phyloP scores from a whole-genome alignment of 2,113 vertebrate genomes.

The Saccopteryx bilineata region DNA sequence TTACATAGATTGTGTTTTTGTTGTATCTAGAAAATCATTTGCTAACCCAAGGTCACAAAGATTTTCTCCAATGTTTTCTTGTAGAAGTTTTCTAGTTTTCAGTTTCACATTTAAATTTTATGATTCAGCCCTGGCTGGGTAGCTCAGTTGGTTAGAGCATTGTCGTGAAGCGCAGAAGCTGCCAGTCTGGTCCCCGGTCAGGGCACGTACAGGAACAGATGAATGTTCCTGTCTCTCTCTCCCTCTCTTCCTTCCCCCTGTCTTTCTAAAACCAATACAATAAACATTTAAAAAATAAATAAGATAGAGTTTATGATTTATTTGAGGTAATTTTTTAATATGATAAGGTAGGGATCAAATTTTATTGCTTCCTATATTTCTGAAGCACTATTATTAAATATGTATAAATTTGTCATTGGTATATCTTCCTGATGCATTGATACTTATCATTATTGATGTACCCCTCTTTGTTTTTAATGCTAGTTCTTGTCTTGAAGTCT shows the following conservation, averaged over 20 bases:
- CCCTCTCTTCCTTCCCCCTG: too few species aligned
- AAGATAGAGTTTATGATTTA: neutral
- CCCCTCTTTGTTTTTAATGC: neutral
- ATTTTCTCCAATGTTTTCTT: conserved; percentile 23
- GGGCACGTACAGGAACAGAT: too few species aligned
- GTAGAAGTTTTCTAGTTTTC: conserved; percentile 21
- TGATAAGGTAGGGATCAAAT: neutral
- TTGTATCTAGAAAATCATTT: conserved; percentile 12
- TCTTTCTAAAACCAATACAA: too few species aligned
- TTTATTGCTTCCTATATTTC: conserved; percentile 13
- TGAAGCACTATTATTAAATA: neutral
- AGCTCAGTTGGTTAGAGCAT: too few species aligned
- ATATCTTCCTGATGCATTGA: neutral
- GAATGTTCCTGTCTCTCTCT: too few species aligned
- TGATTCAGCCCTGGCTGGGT: neutral
- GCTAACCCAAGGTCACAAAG: neutral
- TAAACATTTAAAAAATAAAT: too few species aligned
- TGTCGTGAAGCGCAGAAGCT: too few species aligned
- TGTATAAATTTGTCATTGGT: neutral
- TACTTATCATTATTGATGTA: neutral
- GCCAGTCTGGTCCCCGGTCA: too few species aligned
- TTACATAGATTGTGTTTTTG: neutral
- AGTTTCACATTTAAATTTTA: conserved; percentile 34
- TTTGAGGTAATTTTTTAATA: neutral
- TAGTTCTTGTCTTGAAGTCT: neutral